Percentiles rank a stretch among this genome's conserved stretches.
These are phyloP conservation scores for Malacoraja senta DNA, from an alignment of 2,797 vertebrate genomes.

Conservation along the genomic window DNA sequence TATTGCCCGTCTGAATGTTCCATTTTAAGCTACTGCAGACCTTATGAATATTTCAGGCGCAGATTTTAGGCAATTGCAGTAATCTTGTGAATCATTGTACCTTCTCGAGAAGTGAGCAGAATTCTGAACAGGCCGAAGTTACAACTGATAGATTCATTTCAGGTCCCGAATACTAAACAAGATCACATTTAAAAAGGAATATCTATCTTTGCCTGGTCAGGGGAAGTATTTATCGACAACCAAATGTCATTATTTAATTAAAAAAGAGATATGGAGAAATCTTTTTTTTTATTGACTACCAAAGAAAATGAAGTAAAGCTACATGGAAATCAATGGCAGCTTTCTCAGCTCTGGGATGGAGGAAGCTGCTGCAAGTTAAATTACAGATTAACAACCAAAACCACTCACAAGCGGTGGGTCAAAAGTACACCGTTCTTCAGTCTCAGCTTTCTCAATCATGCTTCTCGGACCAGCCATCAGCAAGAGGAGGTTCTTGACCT, in stretches of 20 bases:
- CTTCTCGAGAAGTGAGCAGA: background rate
- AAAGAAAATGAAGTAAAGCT: background rate
- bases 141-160: slow-evolving; percentile 25
- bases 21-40: slow-evolving; percentile 21
- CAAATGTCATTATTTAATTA: slow-evolving; percentile 5
- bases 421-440: background rate
- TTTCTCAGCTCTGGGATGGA: background rate
- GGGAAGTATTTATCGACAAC: background rate
- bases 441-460: too few relatives aligned
- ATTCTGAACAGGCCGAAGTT: slow-evolving; percentile 24
- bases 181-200: slow-evolving; percentile 23
- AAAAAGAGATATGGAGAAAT: background rate
- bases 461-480: background rate
- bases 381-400: background rate
- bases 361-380: background rate
- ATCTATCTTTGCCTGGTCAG: background rate
- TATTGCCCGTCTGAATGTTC: background rate
- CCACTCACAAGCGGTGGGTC: background rate
- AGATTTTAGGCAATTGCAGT: slow-evolving; percentile 27
- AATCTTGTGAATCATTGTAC: slow-evolving; percentile 36
- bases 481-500: too few relatives aligned
- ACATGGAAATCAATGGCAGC: background rate
- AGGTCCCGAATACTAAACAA: slow-evolving; percentile 17
- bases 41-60: slow-evolving; percentile 34
- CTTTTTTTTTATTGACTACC: background rate